These are phyloP conservation scores for Oenanthe oenanthe DNA, from an alignment of 2,113 vertebrate genomes.

Conservation along the genomic window DNA sequence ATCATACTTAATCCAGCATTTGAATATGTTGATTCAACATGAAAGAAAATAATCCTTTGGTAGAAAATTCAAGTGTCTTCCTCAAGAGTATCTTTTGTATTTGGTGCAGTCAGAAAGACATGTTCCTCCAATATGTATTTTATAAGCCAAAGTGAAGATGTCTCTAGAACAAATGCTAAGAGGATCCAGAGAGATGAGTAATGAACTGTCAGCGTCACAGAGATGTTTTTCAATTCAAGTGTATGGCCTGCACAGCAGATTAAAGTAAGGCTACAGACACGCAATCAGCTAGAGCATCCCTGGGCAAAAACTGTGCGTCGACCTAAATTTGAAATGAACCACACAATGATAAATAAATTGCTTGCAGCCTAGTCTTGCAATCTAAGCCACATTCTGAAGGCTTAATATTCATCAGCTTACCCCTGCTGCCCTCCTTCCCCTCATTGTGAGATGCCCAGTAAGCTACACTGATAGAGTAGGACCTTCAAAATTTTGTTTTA, in stretches of 20 bases:
- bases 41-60: neutral
- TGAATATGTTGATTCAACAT: neutral
- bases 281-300: neutral
- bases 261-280: neutral
- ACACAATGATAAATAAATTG: neutral
- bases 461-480: neutral
- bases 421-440: neutral
- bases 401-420: neutral
- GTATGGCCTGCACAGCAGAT: neutral
- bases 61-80: neutral
- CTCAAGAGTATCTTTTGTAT: neutral
- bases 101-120: neutral
- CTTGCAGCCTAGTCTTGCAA: neutral
- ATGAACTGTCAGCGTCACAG: neutral
- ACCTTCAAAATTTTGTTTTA: neutral
- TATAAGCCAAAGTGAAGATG: neutral
- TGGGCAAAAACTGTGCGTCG: neutral
- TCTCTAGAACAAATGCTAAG: neutral
- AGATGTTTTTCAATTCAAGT: neutral
- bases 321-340: slow-evolving; percentile 5
- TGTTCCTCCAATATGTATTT: neutral
- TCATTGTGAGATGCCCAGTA: neutral
- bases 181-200: neutral
- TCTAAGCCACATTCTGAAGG: neutral
- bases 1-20: neutral